Evolutionary conservation across 1,140 invertebrate species (phyloP).

Genomic region (Eurosta solidaginis): DNA sequence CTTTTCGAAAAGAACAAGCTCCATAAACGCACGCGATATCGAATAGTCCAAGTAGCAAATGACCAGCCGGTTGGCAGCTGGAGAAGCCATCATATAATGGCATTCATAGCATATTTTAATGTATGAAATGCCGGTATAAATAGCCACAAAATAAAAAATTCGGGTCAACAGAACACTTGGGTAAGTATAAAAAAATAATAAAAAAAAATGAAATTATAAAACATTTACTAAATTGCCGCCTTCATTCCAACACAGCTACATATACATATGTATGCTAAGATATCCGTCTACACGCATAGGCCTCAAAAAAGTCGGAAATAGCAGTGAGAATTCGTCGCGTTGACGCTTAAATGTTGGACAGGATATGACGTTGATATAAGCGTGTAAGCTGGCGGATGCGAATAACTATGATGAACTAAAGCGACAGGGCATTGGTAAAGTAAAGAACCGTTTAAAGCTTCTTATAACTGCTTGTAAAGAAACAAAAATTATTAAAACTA

Average conservation of each 20-base stretch:
- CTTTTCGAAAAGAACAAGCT: too few species aligned
- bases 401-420: neutral
- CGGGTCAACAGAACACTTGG: neutral
- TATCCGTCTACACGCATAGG: neutral
- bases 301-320: constrained; percentile 13
- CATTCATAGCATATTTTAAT: neutral
- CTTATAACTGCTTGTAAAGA: neutral
- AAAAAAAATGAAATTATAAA: constrained; percentile 23
- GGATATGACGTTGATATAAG: constrained; percentile 28
- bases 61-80: neutral
- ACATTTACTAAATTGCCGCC: constrained; percentile 29
- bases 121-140: neutral
- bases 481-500: too few species aligned
- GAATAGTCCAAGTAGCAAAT: neutral
- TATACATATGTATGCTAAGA: neutral
- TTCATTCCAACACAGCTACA: neutral
- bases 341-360: constrained; percentile 13
- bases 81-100: neutral
- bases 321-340: neutral
- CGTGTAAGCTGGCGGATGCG: too few species aligned
- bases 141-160: neutral
- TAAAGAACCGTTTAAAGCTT: neutral
- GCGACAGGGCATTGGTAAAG: neutral
- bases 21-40: neutral
- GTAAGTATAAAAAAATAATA: neutral